phyloP scores from a whole-genome alignment of 1,140 invertebrate genomes.

The Augochlora pura region DNA sequence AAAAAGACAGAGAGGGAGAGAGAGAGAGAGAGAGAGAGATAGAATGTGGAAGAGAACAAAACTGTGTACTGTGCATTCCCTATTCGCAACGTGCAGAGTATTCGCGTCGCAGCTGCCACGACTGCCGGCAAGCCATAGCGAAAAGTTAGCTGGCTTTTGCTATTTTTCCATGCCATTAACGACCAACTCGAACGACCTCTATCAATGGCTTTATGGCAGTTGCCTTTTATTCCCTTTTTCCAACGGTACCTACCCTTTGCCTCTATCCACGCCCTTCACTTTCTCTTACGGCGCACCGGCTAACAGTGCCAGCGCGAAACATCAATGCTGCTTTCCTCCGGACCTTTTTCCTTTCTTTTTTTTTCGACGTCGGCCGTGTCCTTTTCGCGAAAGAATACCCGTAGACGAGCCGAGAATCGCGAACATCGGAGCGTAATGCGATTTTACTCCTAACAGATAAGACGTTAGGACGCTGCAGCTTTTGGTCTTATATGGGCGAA shows the following conservation, averaged over 20 bases:
- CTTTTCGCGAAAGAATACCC: neutral
- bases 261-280: constrained; percentile 14
- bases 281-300: constrained; percentile 19
- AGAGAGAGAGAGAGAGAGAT: neutral
- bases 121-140: constrained; percentile 36
- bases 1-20: neutral
- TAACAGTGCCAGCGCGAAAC: constrained; percentile 2
- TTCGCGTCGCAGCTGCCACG: constrained; percentile 51
- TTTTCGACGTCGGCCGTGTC: neutral
- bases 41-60: neutral
- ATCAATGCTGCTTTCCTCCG: constrained; percentile 11
- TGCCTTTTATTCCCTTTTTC: constrained; percentile 68
- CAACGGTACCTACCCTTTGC: constrained; percentile 15
- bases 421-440: neutral
- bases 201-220: constrained; percentile 73
- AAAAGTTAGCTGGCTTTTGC: constrained; percentile 70
- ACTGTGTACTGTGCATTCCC: constrained; percentile 15
- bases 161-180: constrained; percentile 77
- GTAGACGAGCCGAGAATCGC: neutral
- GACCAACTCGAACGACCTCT: constrained; percentile 71
- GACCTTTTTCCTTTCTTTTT: neutral
- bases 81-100: constrained; percentile 34
- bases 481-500: too few relatives aligned
- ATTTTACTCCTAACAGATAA: too few relatives aligned
- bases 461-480: too few relatives aligned